phyloP scores from a whole-genome alignment of 2,113 vertebrate species.

The cattle (Bos taurus) region DNA sequence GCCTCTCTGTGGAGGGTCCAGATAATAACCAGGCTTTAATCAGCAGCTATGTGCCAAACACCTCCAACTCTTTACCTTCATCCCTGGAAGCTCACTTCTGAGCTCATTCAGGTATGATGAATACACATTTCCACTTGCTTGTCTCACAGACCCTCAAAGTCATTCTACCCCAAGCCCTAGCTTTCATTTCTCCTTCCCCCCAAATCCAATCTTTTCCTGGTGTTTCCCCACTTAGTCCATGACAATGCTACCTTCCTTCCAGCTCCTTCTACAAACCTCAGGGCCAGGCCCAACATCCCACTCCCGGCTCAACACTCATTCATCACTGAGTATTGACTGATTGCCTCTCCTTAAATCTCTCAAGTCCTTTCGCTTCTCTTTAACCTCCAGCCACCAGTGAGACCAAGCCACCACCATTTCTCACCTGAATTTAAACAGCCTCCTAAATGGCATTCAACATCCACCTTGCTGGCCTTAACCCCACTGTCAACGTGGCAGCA shows the following conservation, averaged over 20 bases:
- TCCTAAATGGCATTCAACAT: background rate
- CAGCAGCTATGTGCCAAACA: background rate
- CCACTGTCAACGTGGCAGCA: background rate
- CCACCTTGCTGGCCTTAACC: background rate
- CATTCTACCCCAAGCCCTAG: background rate
- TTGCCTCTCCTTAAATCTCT: background rate
- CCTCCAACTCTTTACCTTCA: background rate
- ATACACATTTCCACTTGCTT: background rate
- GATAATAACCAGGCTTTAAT: background rate
- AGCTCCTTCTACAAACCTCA: background rate
- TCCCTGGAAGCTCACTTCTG: background rate
- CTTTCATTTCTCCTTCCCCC: background rate
- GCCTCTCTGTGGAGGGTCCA: background rate
- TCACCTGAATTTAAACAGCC: background rate
- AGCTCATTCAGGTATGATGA: background rate
- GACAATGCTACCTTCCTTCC: background rate
- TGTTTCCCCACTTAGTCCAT: background rate
- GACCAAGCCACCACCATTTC: background rate
- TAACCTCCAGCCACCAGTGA: background rate
- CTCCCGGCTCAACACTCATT: background rate
- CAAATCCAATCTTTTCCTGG: background rate
- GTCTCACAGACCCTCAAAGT: background rate
- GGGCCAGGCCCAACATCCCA: fast-evolving
- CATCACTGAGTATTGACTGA: background rate
- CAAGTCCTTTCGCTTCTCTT: background rate